A percentile compares a stretch with the other conserved stretches of the same genome.
Evolutionary conservation across 2,113 vertebrate genomes (phyloP).

Genomic region (Larimichthys polyactis): DNA sequence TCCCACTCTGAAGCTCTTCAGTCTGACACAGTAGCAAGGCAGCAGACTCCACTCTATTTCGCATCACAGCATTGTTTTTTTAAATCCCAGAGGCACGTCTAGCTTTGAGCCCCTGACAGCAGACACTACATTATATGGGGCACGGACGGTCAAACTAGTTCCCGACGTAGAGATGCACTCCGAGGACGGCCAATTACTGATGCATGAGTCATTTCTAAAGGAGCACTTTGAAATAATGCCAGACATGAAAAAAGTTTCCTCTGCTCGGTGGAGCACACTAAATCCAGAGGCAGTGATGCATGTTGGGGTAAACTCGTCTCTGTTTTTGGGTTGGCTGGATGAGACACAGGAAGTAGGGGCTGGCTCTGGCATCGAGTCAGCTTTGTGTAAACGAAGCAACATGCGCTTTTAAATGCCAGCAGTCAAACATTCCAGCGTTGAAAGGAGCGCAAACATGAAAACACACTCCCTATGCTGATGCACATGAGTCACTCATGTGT

Average conservation of each 20-base stretch:
- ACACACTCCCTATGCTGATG: constrained; percentile 32
- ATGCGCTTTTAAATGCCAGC: constrained; percentile 31
- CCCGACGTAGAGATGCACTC: constrained; percentile 41
- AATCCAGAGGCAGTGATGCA: constrained; percentile 53
- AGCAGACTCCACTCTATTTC: constrained; percentile 11
- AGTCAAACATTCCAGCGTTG: constrained; percentile 37
- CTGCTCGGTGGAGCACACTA: constrained; percentile 46
- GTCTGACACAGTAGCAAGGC: not conserved
- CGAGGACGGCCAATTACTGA: constrained; percentile 59
- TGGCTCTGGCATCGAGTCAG: constrained; percentile 29
- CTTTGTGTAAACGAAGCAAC: constrained; percentile 41
- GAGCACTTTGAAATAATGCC: constrained; percentile 72
- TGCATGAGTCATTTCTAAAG: constrained; percentile 71
- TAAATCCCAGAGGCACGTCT: not conserved
- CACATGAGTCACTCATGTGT: constrained; percentile 3
- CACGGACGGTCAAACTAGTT: constrained; percentile 52
- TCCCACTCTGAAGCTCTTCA: constrained; percentile 6
- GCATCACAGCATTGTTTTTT: constrained; percentile 31
- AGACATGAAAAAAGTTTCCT: constrained; percentile 72
- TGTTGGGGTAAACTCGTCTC: constrained; percentile 51
- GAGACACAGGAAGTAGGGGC: constrained; percentile 47
- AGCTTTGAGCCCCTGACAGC: constrained; percentile 33
- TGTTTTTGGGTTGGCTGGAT: constrained; percentile 45
- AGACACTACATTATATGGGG: constrained; percentile 43
- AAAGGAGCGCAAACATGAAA: constrained; percentile 50